Conservation (phyloP, 2,113 vertebrate species). For the Pagrus major region DNA sequence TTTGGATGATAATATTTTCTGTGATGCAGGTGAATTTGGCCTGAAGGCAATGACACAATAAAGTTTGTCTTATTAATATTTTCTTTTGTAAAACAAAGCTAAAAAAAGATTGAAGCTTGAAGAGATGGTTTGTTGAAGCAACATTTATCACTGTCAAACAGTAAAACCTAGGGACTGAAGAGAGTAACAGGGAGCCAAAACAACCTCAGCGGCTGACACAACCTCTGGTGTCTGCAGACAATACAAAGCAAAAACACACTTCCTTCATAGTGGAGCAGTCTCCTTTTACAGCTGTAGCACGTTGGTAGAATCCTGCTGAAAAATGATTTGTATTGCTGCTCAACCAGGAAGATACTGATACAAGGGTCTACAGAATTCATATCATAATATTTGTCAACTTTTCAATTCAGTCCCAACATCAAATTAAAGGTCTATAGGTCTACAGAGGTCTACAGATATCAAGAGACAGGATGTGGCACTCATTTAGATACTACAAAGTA, state of each 20-base stretch:
- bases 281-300: background rate
- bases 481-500: background rate
- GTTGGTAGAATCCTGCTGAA: background rate
- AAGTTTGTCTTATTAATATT: background rate
- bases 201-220: background rate
- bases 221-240: background rate
- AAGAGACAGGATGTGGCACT: too few relatives aligned
- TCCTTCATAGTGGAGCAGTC: background rate
- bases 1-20: slow-evolving; percentile 5
- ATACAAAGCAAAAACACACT: background rate
- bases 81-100: background rate
- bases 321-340: background rate
- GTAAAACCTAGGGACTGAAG: background rate
- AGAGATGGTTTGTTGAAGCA: background rate
- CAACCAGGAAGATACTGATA: background rate
- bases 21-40: background rate
- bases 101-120: too few relatives aligned
- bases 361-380: too few relatives aligned
- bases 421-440: background rate
- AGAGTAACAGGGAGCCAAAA: slow-evolving; percentile 16
- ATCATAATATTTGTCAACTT: too few relatives aligned
- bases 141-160: slow-evolving; percentile 42
- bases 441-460: background rate
- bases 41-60: background rate
- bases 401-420: background rate